A percentile compares a stretch with the other conserved stretches of the same genome.
Conservation (phyloP, 2,113 vertebrate species). For the Mustelus asterias region DNA sequence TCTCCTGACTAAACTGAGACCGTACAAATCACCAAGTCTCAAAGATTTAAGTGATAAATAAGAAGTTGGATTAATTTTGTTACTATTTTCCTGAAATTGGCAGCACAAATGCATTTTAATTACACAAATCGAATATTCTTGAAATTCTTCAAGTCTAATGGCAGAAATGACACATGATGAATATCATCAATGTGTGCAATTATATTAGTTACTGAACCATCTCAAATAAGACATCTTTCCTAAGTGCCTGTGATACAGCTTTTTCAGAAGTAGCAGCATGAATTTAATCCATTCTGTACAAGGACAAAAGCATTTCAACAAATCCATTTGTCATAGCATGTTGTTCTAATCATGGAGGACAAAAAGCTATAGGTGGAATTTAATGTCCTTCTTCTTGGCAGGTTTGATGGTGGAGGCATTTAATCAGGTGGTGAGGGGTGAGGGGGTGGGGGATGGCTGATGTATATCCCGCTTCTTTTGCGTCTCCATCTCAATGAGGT, state of each 20-base stretch:
- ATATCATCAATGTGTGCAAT: slow-evolving; percentile 30
- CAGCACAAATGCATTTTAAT: slow-evolving; percentile 38
- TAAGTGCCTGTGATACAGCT: slow-evolving; percentile 6
- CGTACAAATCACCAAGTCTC: background rate
- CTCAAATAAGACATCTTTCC: background rate
- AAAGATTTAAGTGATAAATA: background rate
- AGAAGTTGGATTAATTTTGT: slow-evolving; percentile 2
- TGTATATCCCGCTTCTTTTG: background rate
- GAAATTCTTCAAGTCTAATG: background rate
- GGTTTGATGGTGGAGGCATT: too few species aligned
- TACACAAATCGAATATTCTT: slow-evolving; percentile 32
- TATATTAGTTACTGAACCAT: slow-evolving; percentile 34
- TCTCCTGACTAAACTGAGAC: background rate
- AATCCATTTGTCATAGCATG: slow-evolving; percentile 28
- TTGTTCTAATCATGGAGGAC: background rate
- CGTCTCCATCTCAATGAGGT: background rate
- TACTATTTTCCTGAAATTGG: slow-evolving; percentile 26
- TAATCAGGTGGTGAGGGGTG: too few species aligned
- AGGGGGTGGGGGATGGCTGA: background rate
- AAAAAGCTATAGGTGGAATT: background rate
- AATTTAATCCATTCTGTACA: slow-evolving; percentile 9
- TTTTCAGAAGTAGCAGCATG: background rate
- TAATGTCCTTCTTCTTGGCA: background rate
- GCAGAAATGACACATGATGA: background rate
- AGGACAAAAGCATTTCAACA: slow-evolving; percentile 5